Conservation (phyloP, 2,888 invertebrate species). For the Eupeodes latifasciatus region DNA sequence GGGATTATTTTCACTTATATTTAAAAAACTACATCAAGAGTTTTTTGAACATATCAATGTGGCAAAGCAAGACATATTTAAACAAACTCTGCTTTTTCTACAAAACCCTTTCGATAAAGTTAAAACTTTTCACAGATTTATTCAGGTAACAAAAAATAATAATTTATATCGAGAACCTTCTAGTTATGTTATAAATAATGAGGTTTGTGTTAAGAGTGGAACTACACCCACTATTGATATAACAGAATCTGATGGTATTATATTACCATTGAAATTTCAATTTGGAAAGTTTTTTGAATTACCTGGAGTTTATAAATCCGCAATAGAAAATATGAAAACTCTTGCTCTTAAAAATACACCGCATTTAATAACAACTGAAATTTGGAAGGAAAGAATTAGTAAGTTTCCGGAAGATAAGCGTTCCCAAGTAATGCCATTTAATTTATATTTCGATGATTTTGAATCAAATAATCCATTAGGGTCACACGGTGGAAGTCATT, state of each 20-base stretch:
- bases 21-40: no score
- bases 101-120: not conserved
- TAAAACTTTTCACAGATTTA: constrained; percentile 20
- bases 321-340: not conserved
- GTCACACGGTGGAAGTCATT: constrained; percentile 29
- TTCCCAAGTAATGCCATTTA: constrained; percentile 6
- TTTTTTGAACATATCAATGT: no score
- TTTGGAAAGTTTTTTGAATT: constrained; percentile 9
- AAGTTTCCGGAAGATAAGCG: constrained; percentile 22
- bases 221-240: constrained; percentile 6
- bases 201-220: constrained; percentile 5
- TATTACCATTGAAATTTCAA: constrained; percentile 1
- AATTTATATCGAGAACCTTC: constrained; percentile 1
- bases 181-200: constrained; percentile 7
- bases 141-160: not conserved
- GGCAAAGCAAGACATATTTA: no score
- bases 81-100: no score
- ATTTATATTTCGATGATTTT: constrained; percentile 9
- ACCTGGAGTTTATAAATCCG: not conserved
- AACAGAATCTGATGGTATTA: constrained; percentile 10
- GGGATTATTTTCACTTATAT: no score
- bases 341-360: not conserved
- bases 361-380: constrained; percentile 21
- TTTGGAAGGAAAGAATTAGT: constrained; percentile 23
- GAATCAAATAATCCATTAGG: constrained; percentile 28